Evolutionary conservation across 2,113 vertebrate species (phyloP).

Genomic region (Gorsachius goisagi): DNA sequence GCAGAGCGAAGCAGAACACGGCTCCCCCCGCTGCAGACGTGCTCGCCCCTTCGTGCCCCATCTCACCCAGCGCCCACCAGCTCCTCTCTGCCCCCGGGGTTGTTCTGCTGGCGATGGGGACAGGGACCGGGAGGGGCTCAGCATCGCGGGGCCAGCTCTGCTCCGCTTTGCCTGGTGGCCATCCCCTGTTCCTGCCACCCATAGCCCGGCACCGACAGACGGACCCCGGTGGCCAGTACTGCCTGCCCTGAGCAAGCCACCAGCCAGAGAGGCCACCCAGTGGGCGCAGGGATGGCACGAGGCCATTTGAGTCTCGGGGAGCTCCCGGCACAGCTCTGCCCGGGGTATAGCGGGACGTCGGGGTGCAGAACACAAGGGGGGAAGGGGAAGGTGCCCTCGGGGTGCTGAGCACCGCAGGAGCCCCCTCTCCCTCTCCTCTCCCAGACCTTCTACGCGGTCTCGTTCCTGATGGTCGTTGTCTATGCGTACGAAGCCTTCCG

Average conservation of each 20-base stretch:
- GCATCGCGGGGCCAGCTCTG: neutral
- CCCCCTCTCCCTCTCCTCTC: neutral
- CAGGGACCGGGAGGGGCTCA: neutral
- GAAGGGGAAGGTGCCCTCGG: no score
- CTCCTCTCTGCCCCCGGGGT: neutral
- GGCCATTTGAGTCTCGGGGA: accelerated
- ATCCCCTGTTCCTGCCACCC: neutral
- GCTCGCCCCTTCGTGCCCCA: neutral
- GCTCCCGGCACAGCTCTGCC: neutral
- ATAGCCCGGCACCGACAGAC: neutral
- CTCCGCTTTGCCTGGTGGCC: neutral
- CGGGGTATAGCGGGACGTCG: accelerated
- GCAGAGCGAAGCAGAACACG: neutral
- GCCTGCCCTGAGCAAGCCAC: neutral
- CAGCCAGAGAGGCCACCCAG: neutral
- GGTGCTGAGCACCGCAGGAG: neutral
- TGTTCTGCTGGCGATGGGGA: accelerated
- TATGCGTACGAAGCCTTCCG: constrained; percentile 74
- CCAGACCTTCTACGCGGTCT: constrained; percentile 76
- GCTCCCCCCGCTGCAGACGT: neutral
- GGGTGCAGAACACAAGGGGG: neutral
- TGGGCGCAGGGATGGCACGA: no score
- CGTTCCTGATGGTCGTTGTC: constrained; percentile 74
- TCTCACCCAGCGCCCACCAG: neutral
- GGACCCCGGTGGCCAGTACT: neutral